Conservation (phyloP, 1,140 invertebrate species). For the Drosophila ironensis region DNA sequence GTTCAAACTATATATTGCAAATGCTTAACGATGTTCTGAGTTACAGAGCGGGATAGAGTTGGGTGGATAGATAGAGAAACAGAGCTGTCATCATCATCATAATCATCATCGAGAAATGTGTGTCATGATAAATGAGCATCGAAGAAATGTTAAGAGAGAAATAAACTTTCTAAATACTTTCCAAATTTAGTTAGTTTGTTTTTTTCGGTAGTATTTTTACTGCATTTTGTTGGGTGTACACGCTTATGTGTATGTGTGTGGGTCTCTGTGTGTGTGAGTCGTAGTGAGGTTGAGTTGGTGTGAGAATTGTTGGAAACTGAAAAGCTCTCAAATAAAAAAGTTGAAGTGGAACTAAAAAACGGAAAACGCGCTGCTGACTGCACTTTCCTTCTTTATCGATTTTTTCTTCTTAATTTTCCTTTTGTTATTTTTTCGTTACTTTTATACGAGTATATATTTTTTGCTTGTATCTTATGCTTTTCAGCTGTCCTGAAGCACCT, state of each 20-base stretch:
- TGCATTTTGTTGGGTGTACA: slow-evolving; percentile 39
- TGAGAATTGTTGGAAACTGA: slow-evolving; percentile 48
- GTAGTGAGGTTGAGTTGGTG: slow-evolving; percentile 31
- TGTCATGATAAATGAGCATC: slow-evolving; percentile 43
- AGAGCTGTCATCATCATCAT: slow-evolving; percentile 20
- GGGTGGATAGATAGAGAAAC: slow-evolving; percentile 25
- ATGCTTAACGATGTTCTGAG: slow-evolving; percentile 47
- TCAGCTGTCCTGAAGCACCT: slow-evolving; percentile 38
- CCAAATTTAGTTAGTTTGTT: slow-evolving; percentile 26
- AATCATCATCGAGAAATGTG: slow-evolving; percentile 37
- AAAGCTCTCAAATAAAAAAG: slow-evolving; percentile 69
- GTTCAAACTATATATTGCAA: slow-evolving; percentile 47
- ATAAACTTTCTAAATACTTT: slow-evolving; percentile 47
- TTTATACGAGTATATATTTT: too few species aligned
- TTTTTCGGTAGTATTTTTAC: slow-evolving; percentile 19
- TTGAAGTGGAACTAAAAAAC: slow-evolving; percentile 47
- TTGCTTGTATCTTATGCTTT: slow-evolving; percentile 1
- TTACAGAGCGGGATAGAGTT: slow-evolving; percentile 33
- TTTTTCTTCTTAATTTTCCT: slow-evolving; percentile 6
- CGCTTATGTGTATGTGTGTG: slow-evolving; percentile 26
- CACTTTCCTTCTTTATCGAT: slow-evolving; percentile 49
- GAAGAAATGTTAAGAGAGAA: slow-evolving; percentile 32
- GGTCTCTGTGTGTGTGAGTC: slow-evolving; percentile 32
- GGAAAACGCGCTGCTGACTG: slow-evolving; percentile 53
- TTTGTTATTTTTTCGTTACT: too few species aligned